A percentile compares a stretch with the other conserved stretches of the same genome.
These are phyloP conservation scores for Andinoacara biseriatus DNA, from an alignment of 2,113 vertebrate genomes.

Conservation along the genomic window DNA sequence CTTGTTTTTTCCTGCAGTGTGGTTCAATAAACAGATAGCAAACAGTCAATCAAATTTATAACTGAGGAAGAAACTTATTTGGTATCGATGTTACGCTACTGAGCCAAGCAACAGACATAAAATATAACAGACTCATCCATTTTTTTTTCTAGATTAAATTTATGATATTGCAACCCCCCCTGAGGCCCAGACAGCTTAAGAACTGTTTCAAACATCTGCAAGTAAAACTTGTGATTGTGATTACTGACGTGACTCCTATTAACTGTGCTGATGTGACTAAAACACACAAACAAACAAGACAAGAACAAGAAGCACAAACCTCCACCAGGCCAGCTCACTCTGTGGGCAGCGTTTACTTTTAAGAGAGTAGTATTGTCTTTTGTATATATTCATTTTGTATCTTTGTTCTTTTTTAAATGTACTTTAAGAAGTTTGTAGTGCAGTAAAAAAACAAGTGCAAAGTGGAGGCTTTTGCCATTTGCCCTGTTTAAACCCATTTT, in stretches of 20 bases:
- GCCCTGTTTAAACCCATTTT: too few species aligned
- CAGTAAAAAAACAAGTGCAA: too few species aligned
- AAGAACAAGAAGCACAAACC: not conserved
- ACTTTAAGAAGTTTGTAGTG: too few species aligned
- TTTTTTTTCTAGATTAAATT: not conserved
- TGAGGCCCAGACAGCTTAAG: not conserved
- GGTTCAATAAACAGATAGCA: constrained; percentile 15
- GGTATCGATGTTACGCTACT: not conserved
- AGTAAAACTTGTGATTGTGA: not conserved
- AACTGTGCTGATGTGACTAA: not conserved
- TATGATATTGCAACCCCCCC: not conserved
- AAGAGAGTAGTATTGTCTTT: too few species aligned
- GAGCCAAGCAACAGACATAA: not conserved
- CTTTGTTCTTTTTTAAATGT: too few species aligned
- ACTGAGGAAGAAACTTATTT: constrained; percentile 5
- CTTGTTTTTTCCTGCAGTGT: not conserved
- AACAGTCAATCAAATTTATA: constrained; percentile 24
- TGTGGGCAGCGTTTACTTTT: too few species aligned
- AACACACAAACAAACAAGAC: not conserved
- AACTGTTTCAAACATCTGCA: constrained; percentile 18
- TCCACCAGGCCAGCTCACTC: too few species aligned
- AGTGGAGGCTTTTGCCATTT: too few species aligned
- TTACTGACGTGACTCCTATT: not conserved
- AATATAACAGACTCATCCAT: constrained; percentile 1
- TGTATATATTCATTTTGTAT: too few species aligned